Evolutionary conservation across 2,113 vertebrate genomes (phyloP), one percentile per base, ranked within the genome.

Genomic region (Ophthalmolycus amberensis): DNA sequence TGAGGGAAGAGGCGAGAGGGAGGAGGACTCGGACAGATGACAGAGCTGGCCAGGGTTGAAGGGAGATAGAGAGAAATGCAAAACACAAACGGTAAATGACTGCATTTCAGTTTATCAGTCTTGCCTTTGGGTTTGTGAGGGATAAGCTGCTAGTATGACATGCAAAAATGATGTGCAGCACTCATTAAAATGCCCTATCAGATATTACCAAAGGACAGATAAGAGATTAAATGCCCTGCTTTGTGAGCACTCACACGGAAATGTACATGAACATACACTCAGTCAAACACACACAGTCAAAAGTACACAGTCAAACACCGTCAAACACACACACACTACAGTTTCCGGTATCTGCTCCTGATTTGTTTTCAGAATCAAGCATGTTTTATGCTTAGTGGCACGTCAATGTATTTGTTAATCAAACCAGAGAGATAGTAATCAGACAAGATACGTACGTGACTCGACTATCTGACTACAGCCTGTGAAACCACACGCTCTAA

Each of bases 1-100:
- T 91, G 93, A 94, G 92, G 81, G 92, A 88, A 89, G 88, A 88
- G 85, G 69, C 60, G 27, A 68, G 77, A 71, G 75, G 64, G 85
- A 82, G 85, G 83, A 74, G 65, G 34, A 46, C 75, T 81, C 38
- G 59, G 75, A 82, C 59, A 40, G 82, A 83, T 72, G 81, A 90
- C n/a, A 85, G 75, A 78, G 42, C 25, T 67, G 75, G 75, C 82
- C 4, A 5, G 34, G 11, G 60, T 42, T 37, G 15, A 73, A 67
- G 29, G 54, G 72, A 77, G 44, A 77, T 27, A 59, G 34, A 75
- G 46, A 71, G 54, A 58, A 48, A 66, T 22, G 38, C 22, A 42
- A 69, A 67, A 66, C 10, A 72, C 3, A 50, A 7, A 0, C 0
- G 18, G 18, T 25, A 27, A 58, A 66, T 14, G 0, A 65, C 37